Base-by-base conservation (phyloP, 2,113 vertebrate species). In the Copsychus sechellarum region DNA sequence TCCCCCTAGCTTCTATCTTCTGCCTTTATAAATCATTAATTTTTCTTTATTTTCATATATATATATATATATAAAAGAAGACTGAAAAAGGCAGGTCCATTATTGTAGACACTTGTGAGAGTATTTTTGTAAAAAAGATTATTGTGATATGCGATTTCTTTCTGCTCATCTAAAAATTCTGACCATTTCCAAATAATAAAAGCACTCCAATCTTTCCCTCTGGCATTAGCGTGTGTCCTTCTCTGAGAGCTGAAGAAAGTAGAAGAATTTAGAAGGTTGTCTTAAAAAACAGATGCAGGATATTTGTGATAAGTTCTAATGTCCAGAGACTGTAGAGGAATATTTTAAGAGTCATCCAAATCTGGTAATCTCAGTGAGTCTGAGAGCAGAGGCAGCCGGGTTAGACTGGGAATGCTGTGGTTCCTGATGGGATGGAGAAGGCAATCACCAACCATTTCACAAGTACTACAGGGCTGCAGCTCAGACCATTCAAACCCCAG, bases 41-140 rank as follows among this genome's bases (percentile, higher is more conserved):
- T 10, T 83, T 74, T 81, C 38, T 96, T 95, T 96, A 38, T 96
- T 95, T 96, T 79, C 42, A 86, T 42, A 67, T 34, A 81, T 71
- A 76, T 53, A n/a, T n/a, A n/a, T 82, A 80, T 71, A 76, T 53
- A 76, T 6, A 65, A 69, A 90, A 90, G 23, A 92, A 73, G 15
- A 58, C 18, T n/a, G 29, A 50, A 89, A 88, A 94, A 82, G 26
- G 18, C 29, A 84, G 7, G 8, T 53, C n/a, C 22, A 26, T 60
- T 38, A 8, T 42, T 25, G 29, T n/a, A 90, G 71, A 29, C 23
- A 89, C 13, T 12, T 50, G 9, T 53, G 20, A 66, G 33, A 78
- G 20, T 36, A 85, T 61, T 88, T 93, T 71, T 54, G 13, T 34
- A 73, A 80, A 40, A 38, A 69, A 28, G 48, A 3, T 3, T 20